Percentiles rank a stretch among this genome's conserved stretches.
Conservation (phyloP, 2,888 invertebrate genomes). For the Phania funesta region DNA sequence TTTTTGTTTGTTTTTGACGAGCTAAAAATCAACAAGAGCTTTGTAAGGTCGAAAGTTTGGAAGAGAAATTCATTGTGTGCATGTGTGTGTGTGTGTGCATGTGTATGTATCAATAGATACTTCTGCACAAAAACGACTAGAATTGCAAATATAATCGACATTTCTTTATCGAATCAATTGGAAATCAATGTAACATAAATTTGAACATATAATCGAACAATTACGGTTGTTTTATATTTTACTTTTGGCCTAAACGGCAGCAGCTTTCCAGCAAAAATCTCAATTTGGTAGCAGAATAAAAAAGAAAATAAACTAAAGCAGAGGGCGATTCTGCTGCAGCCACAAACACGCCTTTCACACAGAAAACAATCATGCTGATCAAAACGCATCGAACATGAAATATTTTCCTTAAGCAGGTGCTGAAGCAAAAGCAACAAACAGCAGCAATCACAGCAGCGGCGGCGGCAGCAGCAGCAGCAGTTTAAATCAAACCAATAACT, state of each 20-base stretch:
- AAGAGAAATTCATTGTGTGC: no score
- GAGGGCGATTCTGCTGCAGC: constrained; percentile 29
- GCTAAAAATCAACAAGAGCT: no score
- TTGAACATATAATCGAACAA: constrained; percentile 52
- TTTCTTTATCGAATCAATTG: constrained; percentile 48
- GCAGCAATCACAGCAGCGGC: constrained; percentile 3
- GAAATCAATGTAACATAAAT: constrained; percentile 54
- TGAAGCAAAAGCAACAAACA: constrained; percentile 4
- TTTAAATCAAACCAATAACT: constrained; percentile 58
- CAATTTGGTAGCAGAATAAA: constrained; percentile 45
- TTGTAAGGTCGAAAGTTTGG: no score
- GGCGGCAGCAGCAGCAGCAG: constrained; percentile 29
- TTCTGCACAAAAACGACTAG: no score
- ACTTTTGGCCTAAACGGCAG: constrained; percentile 13
- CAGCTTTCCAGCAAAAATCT: constrained; percentile 47
- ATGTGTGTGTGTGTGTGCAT: no score
- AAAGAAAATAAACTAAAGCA: not conserved
- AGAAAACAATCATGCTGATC: constrained; percentile 39
- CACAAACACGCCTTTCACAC: constrained; percentile 49
- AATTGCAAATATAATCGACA: not conserved
- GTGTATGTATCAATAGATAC: no score
- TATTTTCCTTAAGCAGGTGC: constrained; percentile 45
- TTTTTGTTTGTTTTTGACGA: no score
- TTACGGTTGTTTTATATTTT: constrained; percentile 53
- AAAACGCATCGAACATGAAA: constrained; percentile 52